Percentiles rank a stretch among this genome's conserved stretches.
Conservation (phyloP, 2,113 vertebrate genomes). For the Petrocephalus microphthalmus region DNA sequence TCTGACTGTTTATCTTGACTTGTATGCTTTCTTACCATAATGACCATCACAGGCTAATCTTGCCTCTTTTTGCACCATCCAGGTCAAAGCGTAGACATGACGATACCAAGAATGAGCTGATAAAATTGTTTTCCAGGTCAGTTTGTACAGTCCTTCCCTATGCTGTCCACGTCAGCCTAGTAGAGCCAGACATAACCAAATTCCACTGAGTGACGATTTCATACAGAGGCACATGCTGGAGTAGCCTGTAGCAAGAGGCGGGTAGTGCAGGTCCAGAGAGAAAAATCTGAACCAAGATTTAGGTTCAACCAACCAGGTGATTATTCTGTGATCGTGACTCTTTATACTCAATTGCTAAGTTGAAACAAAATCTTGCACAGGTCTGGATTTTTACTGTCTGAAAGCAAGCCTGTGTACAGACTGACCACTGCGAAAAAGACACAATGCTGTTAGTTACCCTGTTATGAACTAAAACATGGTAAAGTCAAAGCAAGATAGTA, state of each 20-base stretch:
- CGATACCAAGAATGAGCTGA: neutral
- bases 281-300: neutral
- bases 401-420: neutral
- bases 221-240: neutral
- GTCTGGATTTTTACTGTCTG: neutral
- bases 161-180: neutral
- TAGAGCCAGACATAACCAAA: neutral
- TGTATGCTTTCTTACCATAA: neutral
- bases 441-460: neutral
- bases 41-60: neutral
- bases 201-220: neutral
- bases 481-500: neutral
- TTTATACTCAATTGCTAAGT: neutral
- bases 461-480: neutral
- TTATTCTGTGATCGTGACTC: neutral
- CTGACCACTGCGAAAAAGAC: neutral
- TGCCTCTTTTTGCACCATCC: neutral
- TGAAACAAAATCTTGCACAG: neutral
- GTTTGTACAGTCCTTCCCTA: neutral
- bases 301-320: neutral
- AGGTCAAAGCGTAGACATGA: neutral
- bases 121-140: slow-evolving; percentile 2
- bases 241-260: neutral
- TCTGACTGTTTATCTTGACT: neutral
- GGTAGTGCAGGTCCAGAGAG: neutral